Evolutionary conservation across 2,797 vertebrate genomes (phyloP), one percentile per base, ranked within the genome.

Genomic region (Sebastes nivosus): DNA sequence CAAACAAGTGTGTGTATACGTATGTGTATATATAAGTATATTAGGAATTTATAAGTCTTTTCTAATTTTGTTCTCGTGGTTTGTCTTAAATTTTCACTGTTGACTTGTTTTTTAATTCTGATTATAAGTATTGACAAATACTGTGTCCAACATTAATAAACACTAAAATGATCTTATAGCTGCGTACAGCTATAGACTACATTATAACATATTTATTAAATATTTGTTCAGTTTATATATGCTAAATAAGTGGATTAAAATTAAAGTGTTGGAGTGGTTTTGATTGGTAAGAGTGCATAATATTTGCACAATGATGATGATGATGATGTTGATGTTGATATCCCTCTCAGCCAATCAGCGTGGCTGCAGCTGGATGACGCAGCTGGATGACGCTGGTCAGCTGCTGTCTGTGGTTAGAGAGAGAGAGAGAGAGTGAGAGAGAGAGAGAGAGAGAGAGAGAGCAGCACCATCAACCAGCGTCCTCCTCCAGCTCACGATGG

Each of bases 341-440:
- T 27, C 63, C 27, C 66, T 72, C 71, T 1, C 67, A 74, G 81
- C 88, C 90, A 36, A 87, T 89, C 88, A 81, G 82, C 24, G 59
- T 58, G 46, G 60, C n/a, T 66, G 82, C 71, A 38, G 64, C 1
- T 10, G 29, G 30, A 78, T 93, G 93, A 94, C 93, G 92, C 88
- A 94, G 75, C 24, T 63, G 24, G 18, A 50, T 50, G 79, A 70
- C 87, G 87, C 29, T 24, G 52, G 34, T 82, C 89, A 89, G 88
- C 88, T 78, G 88, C 50, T 88, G 86, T 78, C 67, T 67, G 79
- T 73, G 80, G 42, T 34, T 34, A 71, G 75, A 77, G 34, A 38
- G 34, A 36, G 38, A 42, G 38, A 42, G 38, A 14, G 38, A 42
- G 38, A 16, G 38, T 3, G 34, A 38, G 34, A 36, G 38, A 42